These are phyloP conservation scores for Tetragonula clypearis DNA, from an alignment of 1,140 invertebrate species.

Conservation along the genomic window DNA sequence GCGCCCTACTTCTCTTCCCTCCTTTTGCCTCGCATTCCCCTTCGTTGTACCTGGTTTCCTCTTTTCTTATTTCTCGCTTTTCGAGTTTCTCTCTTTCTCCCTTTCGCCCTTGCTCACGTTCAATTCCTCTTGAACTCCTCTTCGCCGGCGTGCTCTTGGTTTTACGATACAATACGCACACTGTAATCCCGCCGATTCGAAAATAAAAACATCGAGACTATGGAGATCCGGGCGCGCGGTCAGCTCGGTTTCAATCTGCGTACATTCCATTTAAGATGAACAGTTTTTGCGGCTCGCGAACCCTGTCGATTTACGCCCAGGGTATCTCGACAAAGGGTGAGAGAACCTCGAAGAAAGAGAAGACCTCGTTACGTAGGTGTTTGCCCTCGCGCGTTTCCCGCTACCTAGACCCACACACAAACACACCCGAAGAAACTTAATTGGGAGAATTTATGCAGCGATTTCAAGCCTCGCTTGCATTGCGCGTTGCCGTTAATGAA, in stretches of 20 bases:
- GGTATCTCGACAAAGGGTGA: neutral
- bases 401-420: neutral
- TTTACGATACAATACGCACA: neutral
- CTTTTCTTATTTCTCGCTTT: conserved; percentile 1
- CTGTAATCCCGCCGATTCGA: conserved; percentile 9
- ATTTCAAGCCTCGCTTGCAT: conserved; percentile 3
- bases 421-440: neutral
- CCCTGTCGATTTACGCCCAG: neutral
- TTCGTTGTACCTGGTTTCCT: neutral
- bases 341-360: neutral
- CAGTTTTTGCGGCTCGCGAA: neutral
- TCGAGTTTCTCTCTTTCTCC: neutral
- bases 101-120: neutral
- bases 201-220: neutral
- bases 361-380: neutral
- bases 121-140: conserved; percentile 31
- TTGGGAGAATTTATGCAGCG: conserved; percentile 25
- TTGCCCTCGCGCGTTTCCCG: neutral
- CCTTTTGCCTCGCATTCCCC: neutral
- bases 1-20: conserved; percentile 9
- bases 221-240: neutral
- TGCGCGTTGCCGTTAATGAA: conserved; percentile 13
- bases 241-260: conserved; percentile 29
- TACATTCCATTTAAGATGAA: conserved; percentile 40
- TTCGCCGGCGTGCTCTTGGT: neutral